phyloP scores from a whole-genome alignment of 2,797 vertebrate genomes.

The Lagocephalus sceleratus region DNA sequence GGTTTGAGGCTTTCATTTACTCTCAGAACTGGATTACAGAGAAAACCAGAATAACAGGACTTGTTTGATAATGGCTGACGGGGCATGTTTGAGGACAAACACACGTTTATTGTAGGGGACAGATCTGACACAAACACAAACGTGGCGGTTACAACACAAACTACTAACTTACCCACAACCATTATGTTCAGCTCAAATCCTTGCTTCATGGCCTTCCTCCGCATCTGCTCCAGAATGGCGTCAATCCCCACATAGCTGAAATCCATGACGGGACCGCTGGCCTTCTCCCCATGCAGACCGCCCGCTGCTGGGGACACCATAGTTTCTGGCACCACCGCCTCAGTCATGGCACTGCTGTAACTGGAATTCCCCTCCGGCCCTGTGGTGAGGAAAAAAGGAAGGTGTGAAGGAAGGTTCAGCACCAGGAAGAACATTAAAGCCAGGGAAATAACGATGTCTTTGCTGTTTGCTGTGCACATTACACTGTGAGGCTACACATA shows the following conservation, averaged over 20 bases:
- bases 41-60: conserved; percentile 26
- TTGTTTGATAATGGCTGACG: conserved; percentile 4
- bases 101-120: neutral
- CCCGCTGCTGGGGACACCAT: conserved; percentile 70
- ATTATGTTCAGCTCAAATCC: conserved; percentile 98
- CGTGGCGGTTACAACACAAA: neutral
- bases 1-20: conserved; percentile 22
- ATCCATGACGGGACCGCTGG: conserved; percentile 65
- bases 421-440: neutral
- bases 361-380: conserved; percentile 72
- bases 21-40: conserved; percentile 34
- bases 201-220: conserved; percentile 97
- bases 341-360: conserved; percentile 84
- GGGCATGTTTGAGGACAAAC: conserved; percentile 3
- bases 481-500: too few species aligned
- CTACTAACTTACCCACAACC: conserved; percentile 90
- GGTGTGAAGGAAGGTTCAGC: neutral
- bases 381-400: conserved; percentile 25
- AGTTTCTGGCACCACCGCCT: conserved; percentile 67
- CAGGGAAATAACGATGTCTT: neutral
- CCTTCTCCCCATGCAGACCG: conserved; percentile 74
- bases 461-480: too few species aligned
- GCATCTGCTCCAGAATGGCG: conserved; percentile 97
- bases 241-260: conserved; percentile 97
- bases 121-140: neutral